Evolutionary conservation across 1,140 invertebrate species (phyloP).

Genomic region (Drosophila micromelanica): DNA sequence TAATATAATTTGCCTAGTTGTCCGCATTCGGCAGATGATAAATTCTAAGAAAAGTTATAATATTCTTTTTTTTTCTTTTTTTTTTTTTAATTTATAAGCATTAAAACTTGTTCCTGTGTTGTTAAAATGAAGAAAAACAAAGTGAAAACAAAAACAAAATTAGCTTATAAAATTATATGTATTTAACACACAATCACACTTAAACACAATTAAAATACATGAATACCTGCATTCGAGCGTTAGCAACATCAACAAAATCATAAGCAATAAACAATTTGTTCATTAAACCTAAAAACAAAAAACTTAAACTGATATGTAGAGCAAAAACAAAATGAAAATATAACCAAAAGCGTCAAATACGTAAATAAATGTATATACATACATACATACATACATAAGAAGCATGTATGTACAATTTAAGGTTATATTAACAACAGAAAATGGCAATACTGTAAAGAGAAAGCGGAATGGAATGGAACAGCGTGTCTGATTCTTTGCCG

Average conservation of each 20-base stretch:
- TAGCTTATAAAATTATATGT: conserved; percentile 42
- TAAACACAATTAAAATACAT: not conserved
- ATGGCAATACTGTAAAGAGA: not conserved
- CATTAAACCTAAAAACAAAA: not conserved
- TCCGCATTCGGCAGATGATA: conserved; percentile 10
- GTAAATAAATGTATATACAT: conserved; percentile 1
- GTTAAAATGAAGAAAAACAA: conserved; percentile 63
- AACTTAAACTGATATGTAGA: conserved; percentile 13
- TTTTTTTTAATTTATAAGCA: conserved; percentile 45
- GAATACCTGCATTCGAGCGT: conserved; percentile 1
- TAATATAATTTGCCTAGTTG: conserved; percentile 14
- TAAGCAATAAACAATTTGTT: conserved; percentile 40
- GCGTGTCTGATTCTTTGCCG: conserved; percentile 8
- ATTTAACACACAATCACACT: conserved; percentile 25
- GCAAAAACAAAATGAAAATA: conserved; percentile 1
- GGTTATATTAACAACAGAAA: not conserved
- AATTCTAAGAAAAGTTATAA: conserved; percentile 20
- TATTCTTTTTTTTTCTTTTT: conserved; percentile 39
- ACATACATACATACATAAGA: not conserved
- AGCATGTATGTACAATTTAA: not conserved
- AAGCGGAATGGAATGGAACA: not conserved
- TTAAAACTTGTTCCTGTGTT: conserved; percentile 81
- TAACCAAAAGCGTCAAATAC: conserved; percentile 6
- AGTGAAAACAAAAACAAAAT: conserved; percentile 34
- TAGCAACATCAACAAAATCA: conserved; percentile 23